Evolutionary conservation across 2,113 vertebrate genomes (phyloP).

Genomic region (Leptosomus discolor): DNA sequence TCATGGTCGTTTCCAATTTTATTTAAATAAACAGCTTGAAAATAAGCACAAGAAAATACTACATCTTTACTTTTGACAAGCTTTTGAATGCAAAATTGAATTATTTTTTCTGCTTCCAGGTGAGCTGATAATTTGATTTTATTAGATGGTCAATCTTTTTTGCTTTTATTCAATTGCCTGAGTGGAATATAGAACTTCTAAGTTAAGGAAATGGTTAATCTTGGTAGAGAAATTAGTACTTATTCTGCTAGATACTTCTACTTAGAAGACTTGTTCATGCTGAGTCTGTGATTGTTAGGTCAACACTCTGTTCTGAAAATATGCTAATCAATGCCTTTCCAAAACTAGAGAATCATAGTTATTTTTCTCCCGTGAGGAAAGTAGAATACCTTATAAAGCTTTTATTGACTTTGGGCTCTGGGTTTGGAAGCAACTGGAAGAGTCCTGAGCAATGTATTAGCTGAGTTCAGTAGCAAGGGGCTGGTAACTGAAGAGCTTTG

Average conservation of each 20-base stretch:
- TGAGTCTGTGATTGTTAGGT: conserved; percentile 1
- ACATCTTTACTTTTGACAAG: neutral
- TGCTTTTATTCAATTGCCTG: neutral
- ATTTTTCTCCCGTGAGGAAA: neutral
- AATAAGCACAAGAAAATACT: neutral
- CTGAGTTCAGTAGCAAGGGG: neutral
- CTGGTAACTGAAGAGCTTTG: neutral
- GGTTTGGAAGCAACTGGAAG: neutral
- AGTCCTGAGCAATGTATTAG: neutral
- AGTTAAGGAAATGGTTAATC: neutral
- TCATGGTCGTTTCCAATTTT: neutral
- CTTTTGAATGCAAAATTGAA: neutral
- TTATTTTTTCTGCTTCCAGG: neutral
- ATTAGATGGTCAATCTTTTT: neutral
- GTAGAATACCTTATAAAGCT: conserved; percentile 6
- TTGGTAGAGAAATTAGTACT: neutral
- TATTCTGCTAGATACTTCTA: neutral
- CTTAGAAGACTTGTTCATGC: neutral
- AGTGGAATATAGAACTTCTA: neutral
- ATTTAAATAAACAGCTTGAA: neutral
- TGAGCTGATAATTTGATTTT: neutral
- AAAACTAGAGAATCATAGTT: neutral
- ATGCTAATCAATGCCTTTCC: conserved; percentile 30
- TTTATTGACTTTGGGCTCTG: neutral
- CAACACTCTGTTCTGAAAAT: conserved; percentile 24